phyloP scores from a whole-genome alignment of 2,888 invertebrate genomes.

The Xestia rhomboidea region DNA sequence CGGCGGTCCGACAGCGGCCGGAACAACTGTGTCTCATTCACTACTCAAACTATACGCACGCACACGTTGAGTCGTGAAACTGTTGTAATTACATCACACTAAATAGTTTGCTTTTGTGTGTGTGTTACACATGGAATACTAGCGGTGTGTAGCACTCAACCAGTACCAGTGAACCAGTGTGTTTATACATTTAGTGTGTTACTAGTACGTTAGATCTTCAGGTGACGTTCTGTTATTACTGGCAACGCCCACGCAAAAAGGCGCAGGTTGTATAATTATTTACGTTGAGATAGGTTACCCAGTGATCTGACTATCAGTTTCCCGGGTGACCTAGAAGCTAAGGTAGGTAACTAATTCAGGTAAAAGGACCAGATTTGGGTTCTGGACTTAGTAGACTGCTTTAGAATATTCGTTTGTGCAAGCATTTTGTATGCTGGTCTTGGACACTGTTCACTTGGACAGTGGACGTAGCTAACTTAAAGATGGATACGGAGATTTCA shows the following conservation, averaged over 20 bases:
- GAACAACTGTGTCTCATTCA: constrained; percentile 19
- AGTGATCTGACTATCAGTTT: neutral
- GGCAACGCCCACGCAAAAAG: neutral
- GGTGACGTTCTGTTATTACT: neutral
- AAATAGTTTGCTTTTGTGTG: neutral
- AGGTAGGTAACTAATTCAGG: neutral
- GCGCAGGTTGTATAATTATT: neutral
- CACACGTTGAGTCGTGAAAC: neutral
- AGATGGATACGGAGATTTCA: neutral
- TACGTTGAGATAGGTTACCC: neutral
- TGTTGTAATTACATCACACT: constrained; percentile 18
- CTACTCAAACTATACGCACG: neutral
- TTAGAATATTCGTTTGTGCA: neutral
- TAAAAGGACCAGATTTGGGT: neutral
- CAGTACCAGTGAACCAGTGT: neutral
- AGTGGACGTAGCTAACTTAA: neutral
- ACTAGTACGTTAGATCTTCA: neutral
- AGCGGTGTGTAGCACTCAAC: neutral
- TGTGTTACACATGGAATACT: neutral
- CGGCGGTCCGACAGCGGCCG: constrained; percentile 64
- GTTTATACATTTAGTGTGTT: neutral
- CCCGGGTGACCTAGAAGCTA: neutral
- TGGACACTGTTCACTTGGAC: neutral
- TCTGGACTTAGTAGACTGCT: neutral
- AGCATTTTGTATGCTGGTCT: neutral